Percentiles rank a stretch among this genome's conserved stretches.
phyloP scores from a whole-genome alignment of 2,888 invertebrate genomes.

The Yponomeuta sedellus region DNA sequence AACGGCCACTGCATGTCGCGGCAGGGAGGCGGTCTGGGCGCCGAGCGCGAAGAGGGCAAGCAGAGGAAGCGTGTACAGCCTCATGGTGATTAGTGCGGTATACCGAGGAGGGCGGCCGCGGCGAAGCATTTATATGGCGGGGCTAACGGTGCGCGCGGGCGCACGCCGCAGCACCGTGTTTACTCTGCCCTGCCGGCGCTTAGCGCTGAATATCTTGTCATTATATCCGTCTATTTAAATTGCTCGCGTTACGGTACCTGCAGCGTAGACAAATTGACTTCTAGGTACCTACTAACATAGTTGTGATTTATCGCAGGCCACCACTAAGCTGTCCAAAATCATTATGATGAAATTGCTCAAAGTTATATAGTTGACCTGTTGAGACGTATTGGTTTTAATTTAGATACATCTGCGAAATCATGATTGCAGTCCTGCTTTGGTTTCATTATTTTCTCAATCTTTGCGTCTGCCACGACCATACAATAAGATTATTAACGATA shows the following conservation, averaged over 20 bases:
- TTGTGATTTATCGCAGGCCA: background rate
- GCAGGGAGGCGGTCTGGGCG: conserved; percentile 51
- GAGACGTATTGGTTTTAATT: background rate
- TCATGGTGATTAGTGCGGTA: conserved; percentile 52
- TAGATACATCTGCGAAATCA: no score
- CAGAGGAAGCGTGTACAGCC: conserved; percentile 48
- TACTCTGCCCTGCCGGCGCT: conserved; percentile 29
- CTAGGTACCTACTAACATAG: background rate
- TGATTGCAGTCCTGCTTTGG: no score
- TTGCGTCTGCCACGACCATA: no score
- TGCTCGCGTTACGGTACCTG: background rate
- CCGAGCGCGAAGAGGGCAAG: conserved; percentile 44
- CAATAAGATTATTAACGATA: background rate
- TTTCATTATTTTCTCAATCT: no score
- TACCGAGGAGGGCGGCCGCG: conserved; percentile 42
- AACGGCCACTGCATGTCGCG: conserved; percentile 24
- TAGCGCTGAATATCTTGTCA: conserved; percentile 13
- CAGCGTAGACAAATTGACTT: background rate
- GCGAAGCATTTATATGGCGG: conserved; percentile 53
- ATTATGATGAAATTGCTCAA: background rate
- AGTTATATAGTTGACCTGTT: background rate
- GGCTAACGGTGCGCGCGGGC: conserved; percentile 55
- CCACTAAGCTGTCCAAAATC: no score
- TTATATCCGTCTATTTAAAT: conserved; percentile 8
- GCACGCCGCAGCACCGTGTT: conserved; percentile 35